Conservation (phyloP, 2,113 vertebrate species). For the Cynocephalus volans region DNA sequence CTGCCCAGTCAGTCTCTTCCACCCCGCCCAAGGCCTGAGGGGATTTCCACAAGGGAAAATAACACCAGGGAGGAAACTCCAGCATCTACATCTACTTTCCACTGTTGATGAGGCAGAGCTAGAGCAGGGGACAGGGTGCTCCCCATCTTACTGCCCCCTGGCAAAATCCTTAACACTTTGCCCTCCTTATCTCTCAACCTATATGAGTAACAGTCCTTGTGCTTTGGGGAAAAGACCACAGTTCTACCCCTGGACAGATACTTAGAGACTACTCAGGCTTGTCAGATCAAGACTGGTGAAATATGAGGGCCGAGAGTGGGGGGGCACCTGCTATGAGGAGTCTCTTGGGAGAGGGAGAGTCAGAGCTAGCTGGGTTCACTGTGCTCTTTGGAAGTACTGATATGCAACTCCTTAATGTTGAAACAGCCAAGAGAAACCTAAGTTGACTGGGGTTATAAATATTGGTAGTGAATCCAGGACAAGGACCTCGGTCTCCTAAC, state of each 20-base stretch:
- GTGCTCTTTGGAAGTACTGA: neutral
- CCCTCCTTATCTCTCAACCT: slow-evolving; percentile 17
- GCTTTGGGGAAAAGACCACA: slow-evolving; percentile 12
- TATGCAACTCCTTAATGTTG: slow-evolving; percentile 13
- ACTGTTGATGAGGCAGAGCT: slow-evolving; percentile 49
- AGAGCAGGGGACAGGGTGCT: slow-evolving; percentile 34
- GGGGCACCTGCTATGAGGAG: neutral
- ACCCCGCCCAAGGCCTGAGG: slow-evolving; percentile 59
- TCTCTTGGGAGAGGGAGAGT: neutral
- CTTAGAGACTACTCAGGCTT: neutral
- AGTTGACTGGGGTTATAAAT: slow-evolving; percentile 3
- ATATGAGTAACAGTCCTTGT: neutral
- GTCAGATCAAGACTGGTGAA: neutral
- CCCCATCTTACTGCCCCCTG: neutral
- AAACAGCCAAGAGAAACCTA: slow-evolving; percentile 32
- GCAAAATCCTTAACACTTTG: slow-evolving; percentile 40
- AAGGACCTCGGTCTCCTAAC: slow-evolving; percentile 23
- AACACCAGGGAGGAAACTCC: slow-evolving; percentile 79
- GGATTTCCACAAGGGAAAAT: slow-evolving; percentile 83
- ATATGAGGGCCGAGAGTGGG: neutral
- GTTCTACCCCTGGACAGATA: slow-evolving; percentile 13
- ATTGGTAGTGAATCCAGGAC: slow-evolving; percentile 25
- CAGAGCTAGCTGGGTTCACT: slow-evolving; percentile 28
- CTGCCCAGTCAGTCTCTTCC: slow-evolving; percentile 23
- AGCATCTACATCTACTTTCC: slow-evolving; percentile 72